A percentile compares a stretch with the other conserved stretches of the same genome.
Conservation (phyloP, 2,113 vertebrate genomes). For the Pandion haliaetus region DNA sequence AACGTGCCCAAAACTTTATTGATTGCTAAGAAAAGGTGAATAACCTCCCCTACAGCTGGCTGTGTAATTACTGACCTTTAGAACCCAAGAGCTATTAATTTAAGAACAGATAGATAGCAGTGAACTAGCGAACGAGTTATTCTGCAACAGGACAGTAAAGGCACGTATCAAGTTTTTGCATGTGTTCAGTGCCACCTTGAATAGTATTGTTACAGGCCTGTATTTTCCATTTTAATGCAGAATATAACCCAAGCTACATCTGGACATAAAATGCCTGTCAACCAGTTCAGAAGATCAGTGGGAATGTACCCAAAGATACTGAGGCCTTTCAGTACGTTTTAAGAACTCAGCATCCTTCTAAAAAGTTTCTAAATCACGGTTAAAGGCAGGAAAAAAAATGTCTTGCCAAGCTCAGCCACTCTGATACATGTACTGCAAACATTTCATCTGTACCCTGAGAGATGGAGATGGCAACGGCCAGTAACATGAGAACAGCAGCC, state of each 20-base stretch:
- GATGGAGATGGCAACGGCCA: background rate
- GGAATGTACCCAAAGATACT: background rate
- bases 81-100: slow-evolving; percentile 53
- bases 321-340: background rate
- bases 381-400: background rate
- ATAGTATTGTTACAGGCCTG: background rate
- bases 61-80: slow-evolving; percentile 63
- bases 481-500: background rate
- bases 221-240: background rate
- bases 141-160: slow-evolving; percentile 5
- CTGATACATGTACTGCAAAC: background rate
- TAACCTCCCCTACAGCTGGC: slow-evolving; percentile 8
- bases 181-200: background rate
- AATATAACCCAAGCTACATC: background rate
- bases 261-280: background rate
- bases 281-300: background rate
- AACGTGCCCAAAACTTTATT: slow-evolving; percentile 60
- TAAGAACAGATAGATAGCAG: slow-evolving; percentile 37
- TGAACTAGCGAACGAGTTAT: slow-evolving; percentile 11
- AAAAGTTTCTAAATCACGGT: background rate
- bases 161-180: background rate
- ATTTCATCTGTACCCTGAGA: background rate
- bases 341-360: background rate
- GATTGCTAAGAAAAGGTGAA: slow-evolving; percentile 67
- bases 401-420: background rate